phyloP scores from a whole-genome alignment of 2,888 invertebrate genomes.

The Drosophila anomalipes region DNA sequence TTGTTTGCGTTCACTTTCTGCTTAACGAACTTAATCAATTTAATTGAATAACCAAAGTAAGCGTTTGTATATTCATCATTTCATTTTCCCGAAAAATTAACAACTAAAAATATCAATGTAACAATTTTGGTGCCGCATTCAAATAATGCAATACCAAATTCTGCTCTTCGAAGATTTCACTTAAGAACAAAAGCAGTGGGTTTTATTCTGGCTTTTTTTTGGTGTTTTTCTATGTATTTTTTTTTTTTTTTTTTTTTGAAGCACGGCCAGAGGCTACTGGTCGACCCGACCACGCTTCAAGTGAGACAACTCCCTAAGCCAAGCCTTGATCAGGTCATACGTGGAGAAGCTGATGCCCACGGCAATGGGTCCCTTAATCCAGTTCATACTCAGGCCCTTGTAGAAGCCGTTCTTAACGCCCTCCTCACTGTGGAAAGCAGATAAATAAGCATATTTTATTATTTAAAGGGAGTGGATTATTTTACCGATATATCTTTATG shows the following conservation, averaged over 20 bases:
- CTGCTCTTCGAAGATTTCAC: constrained; percentile 22
- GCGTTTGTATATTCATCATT: constrained; percentile 37
- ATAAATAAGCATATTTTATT: not conserved
- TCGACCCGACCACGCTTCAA: constrained; percentile 80
- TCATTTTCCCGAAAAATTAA: constrained; percentile 49
- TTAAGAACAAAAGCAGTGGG: constrained; percentile 54
- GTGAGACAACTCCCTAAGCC: constrained; percentile 86
- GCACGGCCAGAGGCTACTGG: constrained; percentile 34
- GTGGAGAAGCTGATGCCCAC: constrained; percentile 98
- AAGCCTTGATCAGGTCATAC: constrained; percentile 92
- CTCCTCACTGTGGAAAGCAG: constrained; percentile 90
- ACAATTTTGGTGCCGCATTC: constrained; percentile 53
- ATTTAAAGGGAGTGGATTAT: constrained; percentile 7
- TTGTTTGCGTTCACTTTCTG: constrained; percentile 49
- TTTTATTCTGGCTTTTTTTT: constrained; percentile 25
- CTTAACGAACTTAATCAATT: constrained; percentile 64
- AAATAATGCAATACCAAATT: constrained; percentile 33
- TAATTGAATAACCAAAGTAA: constrained; percentile 64
- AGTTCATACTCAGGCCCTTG: constrained; percentile 99
- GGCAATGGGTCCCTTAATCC: constrained; percentile 96
- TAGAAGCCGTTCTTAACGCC: constrained; percentile 96
- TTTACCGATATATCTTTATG: constrained; percentile 89
- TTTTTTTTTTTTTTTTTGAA: constrained; percentile 20
- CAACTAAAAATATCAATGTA: constrained; percentile 71
- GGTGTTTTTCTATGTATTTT: constrained; percentile 35